Conservation (phyloP, 2,888 invertebrate species). For the Andrena flavipes region DNA sequence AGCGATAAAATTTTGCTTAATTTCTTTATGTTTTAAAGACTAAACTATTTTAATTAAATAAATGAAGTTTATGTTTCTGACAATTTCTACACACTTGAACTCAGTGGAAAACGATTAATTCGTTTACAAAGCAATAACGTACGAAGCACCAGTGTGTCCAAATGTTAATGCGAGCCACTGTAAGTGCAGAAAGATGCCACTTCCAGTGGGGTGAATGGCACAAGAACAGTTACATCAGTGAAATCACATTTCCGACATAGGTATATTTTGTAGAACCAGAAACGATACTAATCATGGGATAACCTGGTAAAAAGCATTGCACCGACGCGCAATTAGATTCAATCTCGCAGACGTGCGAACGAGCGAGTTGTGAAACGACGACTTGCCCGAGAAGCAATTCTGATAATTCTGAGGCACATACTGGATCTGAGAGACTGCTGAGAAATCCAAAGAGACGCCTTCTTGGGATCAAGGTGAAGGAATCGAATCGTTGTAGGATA, state of each 20-base stretch:
- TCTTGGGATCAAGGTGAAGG: neutral
- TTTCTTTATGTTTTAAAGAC: too few species aligned
- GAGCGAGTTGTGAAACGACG: constrained; percentile 7
- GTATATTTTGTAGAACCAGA: neutral
- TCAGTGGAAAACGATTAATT: too few species aligned
- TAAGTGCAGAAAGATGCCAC: too few species aligned
- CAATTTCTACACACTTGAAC: too few species aligned
- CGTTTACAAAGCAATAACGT: too few species aligned
- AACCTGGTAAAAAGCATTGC: neutral
- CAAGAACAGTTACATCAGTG: neutral
- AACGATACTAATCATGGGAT: constrained; percentile 9
- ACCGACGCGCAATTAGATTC: neutral
- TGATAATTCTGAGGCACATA: neutral
- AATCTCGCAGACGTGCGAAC: neutral
- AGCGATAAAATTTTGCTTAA: too few species aligned
- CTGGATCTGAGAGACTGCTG: neutral
- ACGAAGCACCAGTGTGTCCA: too few species aligned
- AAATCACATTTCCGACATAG: neutral
- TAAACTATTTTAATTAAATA: too few species aligned
- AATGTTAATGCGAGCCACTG: too few species aligned
- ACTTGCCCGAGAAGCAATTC: neutral
- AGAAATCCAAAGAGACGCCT: neutral
- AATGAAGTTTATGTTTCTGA: too few species aligned
- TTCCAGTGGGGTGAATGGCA: too few species aligned
- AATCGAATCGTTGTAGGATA: constrained; percentile 1